A percentile compares a stretch with the other conserved stretches of the same genome.
Conservation (phyloP, 1,140 invertebrate genomes). For the Drosophila equinoxialis region DNA sequence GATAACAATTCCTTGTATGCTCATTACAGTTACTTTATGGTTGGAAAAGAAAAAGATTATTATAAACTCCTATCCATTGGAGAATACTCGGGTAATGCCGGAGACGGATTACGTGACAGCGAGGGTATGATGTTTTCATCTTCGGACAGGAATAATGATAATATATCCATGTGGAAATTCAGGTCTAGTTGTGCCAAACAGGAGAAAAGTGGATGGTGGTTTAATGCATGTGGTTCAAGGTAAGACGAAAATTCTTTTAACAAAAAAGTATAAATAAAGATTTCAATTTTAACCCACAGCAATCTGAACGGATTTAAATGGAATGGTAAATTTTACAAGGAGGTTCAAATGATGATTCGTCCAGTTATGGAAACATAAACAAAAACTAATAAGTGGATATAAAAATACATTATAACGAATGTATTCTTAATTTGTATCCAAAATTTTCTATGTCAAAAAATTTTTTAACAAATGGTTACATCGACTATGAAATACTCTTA, state of each 20-base stretch:
- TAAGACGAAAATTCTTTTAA: not conserved
- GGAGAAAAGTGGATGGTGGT: slow-evolving; percentile 17
- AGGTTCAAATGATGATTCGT: slow-evolving; percentile 7
- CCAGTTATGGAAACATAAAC: not conserved
- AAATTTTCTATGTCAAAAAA: too few species aligned
- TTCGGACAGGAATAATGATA: not conserved
- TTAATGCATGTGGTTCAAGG: not conserved
- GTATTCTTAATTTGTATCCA: too few species aligned
- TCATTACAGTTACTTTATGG: not conserved
- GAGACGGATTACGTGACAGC: not conserved
- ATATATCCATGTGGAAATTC: not conserved
- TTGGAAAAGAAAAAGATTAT: slow-evolving; percentile 4
- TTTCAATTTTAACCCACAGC: not conserved
- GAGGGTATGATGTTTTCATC: slow-evolving; percentile 1
- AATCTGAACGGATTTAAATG: not conserved
- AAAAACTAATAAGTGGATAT: too few species aligned
- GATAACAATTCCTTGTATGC: not conserved
- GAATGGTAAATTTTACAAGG: not conserved
- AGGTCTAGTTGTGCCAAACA: not conserved
- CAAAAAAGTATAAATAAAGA: not conserved
- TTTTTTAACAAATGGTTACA: too few species aligned
- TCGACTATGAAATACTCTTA: too few species aligned
- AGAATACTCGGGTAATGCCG: not conserved
- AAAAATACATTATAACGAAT: too few species aligned
- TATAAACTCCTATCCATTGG: not conserved